A percentile compares a stretch with the other conserved stretches of the same genome.
Evolutionary conservation across 2,113 vertebrate genomes (phyloP).

Genomic region (Crotalus horridus): DNA sequence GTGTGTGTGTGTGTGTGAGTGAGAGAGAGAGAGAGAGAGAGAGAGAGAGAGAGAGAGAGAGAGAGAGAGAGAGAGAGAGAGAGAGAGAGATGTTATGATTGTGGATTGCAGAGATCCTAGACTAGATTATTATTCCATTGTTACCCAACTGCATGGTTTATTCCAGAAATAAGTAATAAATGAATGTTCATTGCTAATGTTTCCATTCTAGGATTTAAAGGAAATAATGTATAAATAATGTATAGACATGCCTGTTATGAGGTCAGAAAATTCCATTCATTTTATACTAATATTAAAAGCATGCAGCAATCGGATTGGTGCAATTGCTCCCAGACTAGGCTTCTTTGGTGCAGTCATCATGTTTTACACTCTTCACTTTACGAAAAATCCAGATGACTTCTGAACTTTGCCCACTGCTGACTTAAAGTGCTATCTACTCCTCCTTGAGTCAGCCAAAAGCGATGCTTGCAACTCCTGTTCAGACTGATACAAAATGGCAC

Average conservation of each 20-base stretch:
- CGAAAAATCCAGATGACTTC: neutral
- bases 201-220: slow-evolving; percentile 18
- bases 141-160: neutral
- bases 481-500: neutral
- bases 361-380: neutral
- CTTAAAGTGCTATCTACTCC: neutral
- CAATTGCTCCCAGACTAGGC: neutral
- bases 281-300: slow-evolving; percentile 25
- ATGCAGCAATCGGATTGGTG: slow-evolving; percentile 28
- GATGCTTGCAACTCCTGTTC: neutral
- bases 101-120: neutral
- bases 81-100: neutral
- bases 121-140: neutral
- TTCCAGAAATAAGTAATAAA: neutral
- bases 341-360: neutral
- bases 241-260: slow-evolving; percentile 23
- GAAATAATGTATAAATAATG: slow-evolving; percentile 36
- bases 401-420: neutral
- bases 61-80: neutral
- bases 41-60: neutral
- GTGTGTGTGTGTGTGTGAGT: too few species aligned
- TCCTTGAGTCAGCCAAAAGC: neutral
- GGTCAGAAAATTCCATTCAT: slow-evolving; percentile 20
- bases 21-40: neutral
- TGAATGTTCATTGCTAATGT: slow-evolving; percentile 49